Conservation (phyloP, 2,888 invertebrate genomes). For the Mythimna loreyi region DNA sequence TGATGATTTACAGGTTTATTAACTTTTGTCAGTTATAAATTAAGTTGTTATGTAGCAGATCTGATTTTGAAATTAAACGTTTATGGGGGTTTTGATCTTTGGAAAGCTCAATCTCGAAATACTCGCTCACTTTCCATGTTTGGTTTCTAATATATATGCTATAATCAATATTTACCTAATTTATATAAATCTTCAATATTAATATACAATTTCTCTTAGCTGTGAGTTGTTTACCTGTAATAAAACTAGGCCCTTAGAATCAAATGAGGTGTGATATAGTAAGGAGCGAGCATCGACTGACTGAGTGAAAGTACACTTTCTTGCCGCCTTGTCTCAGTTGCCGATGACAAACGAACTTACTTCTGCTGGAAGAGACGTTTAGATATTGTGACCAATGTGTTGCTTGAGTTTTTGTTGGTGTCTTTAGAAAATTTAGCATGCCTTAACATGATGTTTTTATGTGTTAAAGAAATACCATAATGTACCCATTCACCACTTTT, state of each 20-base stretch:
- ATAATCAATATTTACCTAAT: not conserved
- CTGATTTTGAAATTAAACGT: not conserved
- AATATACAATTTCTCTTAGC: constrained; percentile 38
- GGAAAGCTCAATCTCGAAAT: not conserved
- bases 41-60: not conserved
- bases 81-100: not conserved
- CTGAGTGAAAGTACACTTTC: constrained; percentile 90
- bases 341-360: constrained; percentile 69
- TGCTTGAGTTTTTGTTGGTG: constrained; percentile 9
- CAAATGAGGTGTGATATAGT: constrained; percentile 87
- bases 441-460: constrained; percentile 17
- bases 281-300: constrained; percentile 86
- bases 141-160: not conserved
- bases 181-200: constrained; percentile 5
- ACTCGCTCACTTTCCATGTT: not conserved
- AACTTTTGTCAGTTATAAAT: constrained; percentile 8
- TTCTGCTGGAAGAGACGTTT: constrained; percentile 75
- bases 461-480: not conserved
- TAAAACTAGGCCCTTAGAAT: constrained; percentile 78
- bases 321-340: constrained; percentile 80
- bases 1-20: constrained; percentile 15
- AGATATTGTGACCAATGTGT: constrained; percentile 27
- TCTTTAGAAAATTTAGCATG: constrained; percentile 13
- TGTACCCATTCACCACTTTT: no score
- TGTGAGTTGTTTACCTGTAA: constrained; percentile 65